A percentile compares a stretch with the other conserved stretches of the same genome.
phyloP scores from a whole-genome alignment of 2,888 invertebrate species.

The Folsomia manolachei region DNA sequence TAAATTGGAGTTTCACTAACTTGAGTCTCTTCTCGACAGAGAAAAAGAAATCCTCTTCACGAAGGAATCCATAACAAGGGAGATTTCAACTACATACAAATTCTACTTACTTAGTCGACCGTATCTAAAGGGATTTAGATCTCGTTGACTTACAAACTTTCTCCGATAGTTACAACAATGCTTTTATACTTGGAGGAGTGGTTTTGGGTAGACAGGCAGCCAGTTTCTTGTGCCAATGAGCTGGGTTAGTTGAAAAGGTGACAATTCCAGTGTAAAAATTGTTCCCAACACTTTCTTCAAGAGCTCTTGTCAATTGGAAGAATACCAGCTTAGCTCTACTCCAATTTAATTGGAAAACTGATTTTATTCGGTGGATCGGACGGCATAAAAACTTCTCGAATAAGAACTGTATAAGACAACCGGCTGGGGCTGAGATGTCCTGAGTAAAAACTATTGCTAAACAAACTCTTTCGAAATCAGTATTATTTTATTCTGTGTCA shows the following conservation, averaged over 20 bases:
- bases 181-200: too few species aligned
- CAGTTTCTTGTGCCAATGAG: not conserved
- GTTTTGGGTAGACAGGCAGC: not conserved
- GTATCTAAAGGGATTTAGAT: constrained; percentile 14
- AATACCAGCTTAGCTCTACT: too few species aligned
- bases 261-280: not conserved
- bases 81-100: constrained; percentile 18
- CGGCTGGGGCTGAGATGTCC: too few species aligned
- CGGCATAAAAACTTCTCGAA: too few species aligned
- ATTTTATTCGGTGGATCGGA: too few species aligned
- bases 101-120: constrained; percentile 18
- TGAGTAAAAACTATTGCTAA: too few species aligned
- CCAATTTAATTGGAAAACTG: not conserved
- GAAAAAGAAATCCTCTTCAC: constrained; percentile 15
- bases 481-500: too few species aligned
- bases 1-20: not conserved
- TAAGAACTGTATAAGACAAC: too few species aligned
- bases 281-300: not conserved
- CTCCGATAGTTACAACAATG: constrained; percentile 10
- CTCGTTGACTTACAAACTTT: constrained; percentile 20
- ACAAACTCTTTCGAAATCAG: too few species aligned
- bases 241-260: not conserved
- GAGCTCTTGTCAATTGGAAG: not conserved
- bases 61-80: constrained; percentile 16
- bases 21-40: not conserved